phyloP scores from a whole-genome alignment of 2,113 vertebrate genomes.

The Forbesichthys papilliferus region DNA sequence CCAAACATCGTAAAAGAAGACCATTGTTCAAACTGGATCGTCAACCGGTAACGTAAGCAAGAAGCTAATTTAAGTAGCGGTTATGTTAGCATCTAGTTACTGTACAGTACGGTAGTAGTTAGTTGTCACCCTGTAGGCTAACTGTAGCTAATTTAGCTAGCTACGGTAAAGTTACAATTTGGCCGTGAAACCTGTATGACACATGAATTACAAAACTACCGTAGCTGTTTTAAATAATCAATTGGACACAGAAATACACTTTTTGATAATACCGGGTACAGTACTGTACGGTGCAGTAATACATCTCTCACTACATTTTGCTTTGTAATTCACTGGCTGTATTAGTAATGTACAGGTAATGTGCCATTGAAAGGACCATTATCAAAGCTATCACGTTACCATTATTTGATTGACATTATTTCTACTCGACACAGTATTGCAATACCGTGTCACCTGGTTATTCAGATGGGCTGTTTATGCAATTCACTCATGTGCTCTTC shows the following conservation, averaged over 20 bases:
- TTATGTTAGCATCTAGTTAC: neutral
- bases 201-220: too few relatives aligned
- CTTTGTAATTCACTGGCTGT: neutral
- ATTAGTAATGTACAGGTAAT: neutral
- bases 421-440: neutral
- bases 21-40: slow-evolving; percentile 73
- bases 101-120: neutral
- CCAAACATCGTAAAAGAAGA: slow-evolving; percentile 25
- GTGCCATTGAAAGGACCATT: neutral
- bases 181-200: too few relatives aligned
- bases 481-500: slow-evolving; percentile 26
- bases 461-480: slow-evolving; percentile 1
- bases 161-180: too few relatives aligned
- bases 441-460: neutral
- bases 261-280: too few relatives aligned
- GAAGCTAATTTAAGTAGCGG: slow-evolving; percentile 56
- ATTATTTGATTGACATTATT: too few relatives aligned
- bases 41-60: slow-evolving; percentile 57
- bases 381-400: neutral
- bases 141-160: neutral
- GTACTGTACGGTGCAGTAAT: too few relatives aligned
- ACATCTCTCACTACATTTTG: too few relatives aligned
- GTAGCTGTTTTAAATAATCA: too few relatives aligned
- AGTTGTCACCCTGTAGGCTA: too few relatives aligned
- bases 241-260: too few relatives aligned